phyloP scores from a whole-genome alignment of 1,140 invertebrate genomes.

The Thaumetopoea pityocampa region DNA sequence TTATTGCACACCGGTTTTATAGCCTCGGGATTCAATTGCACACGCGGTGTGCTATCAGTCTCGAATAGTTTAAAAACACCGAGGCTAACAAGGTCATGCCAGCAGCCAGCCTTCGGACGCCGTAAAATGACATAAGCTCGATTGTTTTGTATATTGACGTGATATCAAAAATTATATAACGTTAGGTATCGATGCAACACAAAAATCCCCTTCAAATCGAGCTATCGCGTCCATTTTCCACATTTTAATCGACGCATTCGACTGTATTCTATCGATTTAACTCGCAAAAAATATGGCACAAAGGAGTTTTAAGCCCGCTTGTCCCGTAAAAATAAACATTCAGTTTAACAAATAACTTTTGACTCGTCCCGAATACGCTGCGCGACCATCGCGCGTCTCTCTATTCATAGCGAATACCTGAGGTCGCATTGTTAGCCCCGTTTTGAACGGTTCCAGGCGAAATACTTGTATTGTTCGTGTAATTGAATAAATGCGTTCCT shows the following conservation, averaged over 20 bases:
- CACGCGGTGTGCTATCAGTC: too few relatives aligned
- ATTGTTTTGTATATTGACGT: too few relatives aligned
- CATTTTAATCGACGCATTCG: conserved; percentile 20
- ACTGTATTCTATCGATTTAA: conserved; percentile 29
- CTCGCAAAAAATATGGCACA: conserved; percentile 25
- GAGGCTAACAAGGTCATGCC: too few relatives aligned
- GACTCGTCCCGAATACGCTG: conserved; percentile 55
- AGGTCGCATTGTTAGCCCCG: conserved; percentile 26
- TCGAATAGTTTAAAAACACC: too few relatives aligned
- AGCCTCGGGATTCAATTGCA: too few relatives aligned
- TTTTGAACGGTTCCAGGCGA: conserved; percentile 57
- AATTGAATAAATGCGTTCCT: conserved; percentile 67
- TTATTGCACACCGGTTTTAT: too few relatives aligned
- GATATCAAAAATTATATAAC: conserved; percentile 9
- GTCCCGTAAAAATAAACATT: conserved; percentile 42
- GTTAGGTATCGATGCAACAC: conserved; percentile 12
- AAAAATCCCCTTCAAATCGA: conserved; percentile 18
- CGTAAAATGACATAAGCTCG: too few relatives aligned
- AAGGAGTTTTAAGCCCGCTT: conserved; percentile 25
- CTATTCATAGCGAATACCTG: conserved; percentile 57
- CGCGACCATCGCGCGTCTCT: conserved; percentile 44
- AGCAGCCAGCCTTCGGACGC: too few relatives aligned
- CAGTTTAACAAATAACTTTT: conserved; percentile 42
- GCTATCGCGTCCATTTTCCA: conserved; percentile 20
- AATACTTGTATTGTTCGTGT: conserved; percentile 54